These are phyloP conservation scores for Athalia cordata DNA, from an alignment of 2,888 invertebrate genomes.

Conservation along the genomic window DNA sequence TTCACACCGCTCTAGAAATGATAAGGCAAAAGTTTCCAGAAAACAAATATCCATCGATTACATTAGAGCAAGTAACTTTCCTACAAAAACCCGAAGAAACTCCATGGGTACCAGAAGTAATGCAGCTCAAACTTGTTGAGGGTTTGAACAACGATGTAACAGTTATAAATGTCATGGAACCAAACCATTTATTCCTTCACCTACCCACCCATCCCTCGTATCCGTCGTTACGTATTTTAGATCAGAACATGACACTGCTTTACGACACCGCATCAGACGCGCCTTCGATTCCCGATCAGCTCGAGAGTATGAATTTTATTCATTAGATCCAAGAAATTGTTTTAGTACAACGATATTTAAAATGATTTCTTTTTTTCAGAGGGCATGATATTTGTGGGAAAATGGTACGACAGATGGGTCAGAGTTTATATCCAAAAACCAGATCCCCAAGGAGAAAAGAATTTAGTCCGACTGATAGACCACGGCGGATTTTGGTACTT, in stretches of 20 bases:
- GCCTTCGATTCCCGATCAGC: constrained; percentile 87
- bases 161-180: constrained; percentile 89
- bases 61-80: constrained; percentile 78
- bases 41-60: constrained; percentile 86
- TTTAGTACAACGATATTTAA: not conserved
- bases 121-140: constrained; percentile 89
- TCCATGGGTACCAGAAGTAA: constrained; percentile 59
- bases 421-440: constrained; percentile 69
- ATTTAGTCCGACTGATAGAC: constrained; percentile 93
- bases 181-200: constrained; percentile 95
- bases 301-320: constrained; percentile 78
- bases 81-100: constrained; percentile 55
- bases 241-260: constrained; percentile 87
- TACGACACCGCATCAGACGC: constrained; percentile 85
- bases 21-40: constrained; percentile 90
- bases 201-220: constrained; percentile 96
- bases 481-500: constrained; percentile 94
- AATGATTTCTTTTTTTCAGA: constrained; percentile 74
- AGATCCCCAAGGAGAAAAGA: constrained; percentile 82
- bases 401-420: constrained; percentile 87
- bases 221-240: constrained; percentile 87
- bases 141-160: constrained; percentile 95
- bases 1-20: constrained; percentile 88
- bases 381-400: constrained; percentile 92
- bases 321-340: not conserved